phyloP scores from a whole-genome alignment of 92 coral and sea anemone species.

The Parazoanthus atlanticus region DNA sequence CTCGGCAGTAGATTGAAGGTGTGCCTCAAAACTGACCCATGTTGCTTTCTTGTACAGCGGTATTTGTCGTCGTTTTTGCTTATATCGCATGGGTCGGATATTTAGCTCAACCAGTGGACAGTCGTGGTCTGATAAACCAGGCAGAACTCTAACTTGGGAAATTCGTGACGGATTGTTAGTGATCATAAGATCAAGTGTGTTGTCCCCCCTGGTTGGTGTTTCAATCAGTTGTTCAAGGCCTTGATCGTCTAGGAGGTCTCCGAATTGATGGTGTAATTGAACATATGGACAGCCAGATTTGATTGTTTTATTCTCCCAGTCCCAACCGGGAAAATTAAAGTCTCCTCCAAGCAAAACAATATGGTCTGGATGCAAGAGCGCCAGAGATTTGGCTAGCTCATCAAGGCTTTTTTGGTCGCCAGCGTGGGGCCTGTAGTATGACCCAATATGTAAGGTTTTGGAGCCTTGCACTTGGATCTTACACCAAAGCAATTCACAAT shows the following conservation, averaged over 20 bases:
- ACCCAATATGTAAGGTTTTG: conserved; percentile 34
- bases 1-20: conserved; percentile 27
- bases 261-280: neutral
- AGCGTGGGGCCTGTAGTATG: conserved; percentile 46
- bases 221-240: conserved; percentile 7
- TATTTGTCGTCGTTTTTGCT: conserved; percentile 59
- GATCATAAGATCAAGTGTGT: conserved; percentile 58
- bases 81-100: conserved; percentile 55
- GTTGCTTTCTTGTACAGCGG: conserved; percentile 59
- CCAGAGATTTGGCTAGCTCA: conserved; percentile 11
- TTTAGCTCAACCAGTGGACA: conserved; percentile 53
- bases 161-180: conserved; percentile 52
- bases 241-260: conserved; percentile 16
- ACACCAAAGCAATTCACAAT: conserved; percentile 50
- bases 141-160: conserved; percentile 41
- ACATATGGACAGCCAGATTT: neutral
- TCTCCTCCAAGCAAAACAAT: conserved; percentile 37
- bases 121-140: conserved; percentile 66
- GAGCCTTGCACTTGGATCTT: conserved; percentile 13
- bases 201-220: conserved; percentile 17
- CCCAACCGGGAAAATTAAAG: conserved; percentile 52
- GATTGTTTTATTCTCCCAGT: conserved; percentile 12
- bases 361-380: conserved; percentile 13
- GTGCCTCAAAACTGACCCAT: conserved; percentile 46
- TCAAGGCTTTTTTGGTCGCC: conserved; percentile 22